Evolutionary conservation across 2,888 invertebrate species (phyloP).

Genomic region (Drepanosiphum platanoidis): DNA sequence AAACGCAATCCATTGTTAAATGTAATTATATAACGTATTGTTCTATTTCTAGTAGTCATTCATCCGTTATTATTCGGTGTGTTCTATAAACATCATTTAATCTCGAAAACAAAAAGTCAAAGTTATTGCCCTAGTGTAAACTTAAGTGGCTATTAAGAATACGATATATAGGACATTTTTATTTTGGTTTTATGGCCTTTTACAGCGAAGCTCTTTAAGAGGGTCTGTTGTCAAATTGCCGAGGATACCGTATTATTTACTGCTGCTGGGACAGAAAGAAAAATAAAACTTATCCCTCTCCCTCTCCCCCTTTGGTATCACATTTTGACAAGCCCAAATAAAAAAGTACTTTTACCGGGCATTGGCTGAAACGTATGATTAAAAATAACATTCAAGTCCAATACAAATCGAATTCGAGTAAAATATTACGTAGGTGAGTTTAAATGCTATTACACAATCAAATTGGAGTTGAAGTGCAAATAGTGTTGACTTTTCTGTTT

Average conservation of each 20-base stretch:
- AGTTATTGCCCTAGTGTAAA: conserved; percentile 55
- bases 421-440: background rate
- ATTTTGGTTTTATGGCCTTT: conserved; percentile 58
- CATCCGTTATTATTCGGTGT: conserved; percentile 38
- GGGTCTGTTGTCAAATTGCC: conserved; percentile 54
- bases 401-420: background rate
- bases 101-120: conserved; percentile 49
- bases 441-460: background rate
- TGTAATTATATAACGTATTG: background rate
- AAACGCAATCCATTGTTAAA: background rate
- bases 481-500: no score
- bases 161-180: conserved; percentile 50
- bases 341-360: conserved; percentile 1
- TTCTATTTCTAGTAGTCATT: background rate
- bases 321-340: conserved; percentile 34
- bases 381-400: background rate
- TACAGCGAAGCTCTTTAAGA: conserved; percentile 48
- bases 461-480: background rate
- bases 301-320: background rate
- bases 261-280: conserved; percentile 37
- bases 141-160: conserved; percentile 58
- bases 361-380: background rate
- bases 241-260: conserved; percentile 50
- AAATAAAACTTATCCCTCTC: conserved; percentile 13
- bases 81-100: conserved; percentile 55